Conservation (phyloP, 2,113 vertebrate species). For the Microcebus jonahi region DNA sequence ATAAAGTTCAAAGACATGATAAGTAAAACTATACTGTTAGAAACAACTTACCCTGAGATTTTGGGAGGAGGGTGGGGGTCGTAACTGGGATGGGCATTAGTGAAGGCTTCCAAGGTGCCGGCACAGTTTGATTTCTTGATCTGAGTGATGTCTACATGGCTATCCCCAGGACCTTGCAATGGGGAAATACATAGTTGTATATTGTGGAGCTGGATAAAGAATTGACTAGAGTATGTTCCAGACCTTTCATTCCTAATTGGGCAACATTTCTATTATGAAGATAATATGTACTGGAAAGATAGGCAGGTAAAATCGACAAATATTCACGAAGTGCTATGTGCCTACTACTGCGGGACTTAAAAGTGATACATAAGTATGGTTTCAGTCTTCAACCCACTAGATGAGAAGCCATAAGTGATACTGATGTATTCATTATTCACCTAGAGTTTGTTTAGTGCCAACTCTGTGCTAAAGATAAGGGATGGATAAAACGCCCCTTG, state of each 20-base stretch:
- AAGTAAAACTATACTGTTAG: background rate
- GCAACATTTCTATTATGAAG: background rate
- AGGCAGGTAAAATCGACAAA: background rate
- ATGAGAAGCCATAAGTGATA: background rate
- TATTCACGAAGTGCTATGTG: background rate
- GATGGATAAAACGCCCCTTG: background rate
- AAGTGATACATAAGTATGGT: background rate
- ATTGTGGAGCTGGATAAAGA: background rate
- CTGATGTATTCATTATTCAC: background rate
- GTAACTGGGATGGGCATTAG: too few relatives aligned
- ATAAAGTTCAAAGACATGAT: background rate
- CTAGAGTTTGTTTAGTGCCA: background rate
- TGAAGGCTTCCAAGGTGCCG: background rate
- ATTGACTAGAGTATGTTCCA: background rate
- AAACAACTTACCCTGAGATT: background rate
- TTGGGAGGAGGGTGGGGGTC: background rate
- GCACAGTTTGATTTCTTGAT: background rate
- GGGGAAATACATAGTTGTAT: background rate
- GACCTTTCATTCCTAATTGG: background rate
- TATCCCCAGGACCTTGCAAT: background rate
- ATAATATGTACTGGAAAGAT: background rate
- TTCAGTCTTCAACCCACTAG: background rate
- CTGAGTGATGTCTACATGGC: background rate
- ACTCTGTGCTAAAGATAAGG: background rate
- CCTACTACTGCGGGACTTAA: background rate